Conservation (phyloP, 2,888 invertebrate genomes). For the Elysia crispata region DNA sequence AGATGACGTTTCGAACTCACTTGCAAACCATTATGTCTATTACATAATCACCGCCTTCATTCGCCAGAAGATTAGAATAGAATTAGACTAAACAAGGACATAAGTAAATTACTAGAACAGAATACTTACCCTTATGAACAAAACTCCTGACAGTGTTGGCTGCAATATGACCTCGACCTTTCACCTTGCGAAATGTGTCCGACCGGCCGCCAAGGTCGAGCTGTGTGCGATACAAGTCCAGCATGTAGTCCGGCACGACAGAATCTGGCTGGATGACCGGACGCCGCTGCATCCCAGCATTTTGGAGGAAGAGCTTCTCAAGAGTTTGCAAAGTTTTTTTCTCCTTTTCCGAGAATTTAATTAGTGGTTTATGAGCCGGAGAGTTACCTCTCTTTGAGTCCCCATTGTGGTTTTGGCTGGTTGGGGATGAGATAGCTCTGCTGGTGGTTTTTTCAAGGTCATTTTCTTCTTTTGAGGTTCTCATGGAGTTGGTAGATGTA, state of each 20-base stretch:
- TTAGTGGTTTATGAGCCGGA: not conserved
- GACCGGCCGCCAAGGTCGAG: slow-evolving; percentile 83
- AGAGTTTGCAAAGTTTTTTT: slow-evolving; percentile 78
- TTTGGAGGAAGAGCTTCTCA: slow-evolving; percentile 82
- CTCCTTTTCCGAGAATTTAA: slow-evolving; percentile 49
- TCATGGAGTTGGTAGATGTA: too few species aligned
- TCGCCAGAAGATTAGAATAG: too few species aligned
- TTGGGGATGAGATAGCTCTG: not conserved
- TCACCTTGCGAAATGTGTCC: slow-evolving; percentile 77
- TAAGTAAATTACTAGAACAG: too few species aligned
- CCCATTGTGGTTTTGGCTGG: too few species aligned
- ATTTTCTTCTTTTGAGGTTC: too few species aligned
- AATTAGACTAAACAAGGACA: too few species aligned
- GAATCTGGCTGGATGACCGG: slow-evolving; percentile 80
- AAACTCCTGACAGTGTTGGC: slow-evolving; percentile 75
- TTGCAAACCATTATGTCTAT: too few species aligned
- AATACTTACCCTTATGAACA: slow-evolving; percentile 65
- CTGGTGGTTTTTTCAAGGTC: not conserved
- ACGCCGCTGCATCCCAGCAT: slow-evolving; percentile 82
- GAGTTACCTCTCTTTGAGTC: too few species aligned
- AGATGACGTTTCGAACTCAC: too few species aligned
- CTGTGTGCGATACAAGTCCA: slow-evolving; percentile 84
- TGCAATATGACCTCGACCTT: slow-evolving; percentile 57
- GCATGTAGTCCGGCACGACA: slow-evolving; percentile 88
- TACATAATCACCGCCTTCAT: too few species aligned